phyloP scores from a whole-genome alignment of 2,113 vertebrate species.

The Cebidichthys violaceus region DNA sequence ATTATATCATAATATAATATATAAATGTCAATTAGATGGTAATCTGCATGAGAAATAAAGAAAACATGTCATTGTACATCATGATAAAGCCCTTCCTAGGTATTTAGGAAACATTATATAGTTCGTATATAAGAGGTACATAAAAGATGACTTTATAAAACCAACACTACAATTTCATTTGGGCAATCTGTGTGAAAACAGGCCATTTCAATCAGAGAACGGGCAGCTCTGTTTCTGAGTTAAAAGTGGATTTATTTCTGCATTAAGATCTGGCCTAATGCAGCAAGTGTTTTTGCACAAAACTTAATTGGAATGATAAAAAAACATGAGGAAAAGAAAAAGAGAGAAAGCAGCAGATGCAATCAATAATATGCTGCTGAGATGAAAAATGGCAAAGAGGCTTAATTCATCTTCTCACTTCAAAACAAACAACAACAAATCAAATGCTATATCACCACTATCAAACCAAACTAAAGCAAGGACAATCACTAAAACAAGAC shows the following conservation, averaged over 20 bases:
- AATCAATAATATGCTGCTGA: constrained; percentile 10
- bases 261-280: constrained; percentile 13
- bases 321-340: neutral
- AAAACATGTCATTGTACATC: no score
- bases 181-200: neutral
- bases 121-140: no score
- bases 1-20: no score
- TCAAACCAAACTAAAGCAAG: neutral
- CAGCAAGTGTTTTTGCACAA: constrained; percentile 41
- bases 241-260: constrained; percentile 30
- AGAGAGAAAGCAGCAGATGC: constrained; percentile 1
- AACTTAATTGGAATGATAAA: constrained; percentile 22
- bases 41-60: no score
- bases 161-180: constrained; percentile 22
- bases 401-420: constrained; percentile 32
- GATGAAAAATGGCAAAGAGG: constrained; percentile 25
- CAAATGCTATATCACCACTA: neutral
- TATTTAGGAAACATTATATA: neutral
- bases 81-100: neutral
- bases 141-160: constrained; percentile 9
- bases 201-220: constrained; percentile 31
- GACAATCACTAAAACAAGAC: neutral
- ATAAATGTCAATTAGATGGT: no score
- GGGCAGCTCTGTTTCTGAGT: constrained; percentile 12
- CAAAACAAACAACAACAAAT: constrained; percentile 27